Conservation (phyloP, 2,113 vertebrate species). For the Leptobrachium ailaonicum region DNA sequence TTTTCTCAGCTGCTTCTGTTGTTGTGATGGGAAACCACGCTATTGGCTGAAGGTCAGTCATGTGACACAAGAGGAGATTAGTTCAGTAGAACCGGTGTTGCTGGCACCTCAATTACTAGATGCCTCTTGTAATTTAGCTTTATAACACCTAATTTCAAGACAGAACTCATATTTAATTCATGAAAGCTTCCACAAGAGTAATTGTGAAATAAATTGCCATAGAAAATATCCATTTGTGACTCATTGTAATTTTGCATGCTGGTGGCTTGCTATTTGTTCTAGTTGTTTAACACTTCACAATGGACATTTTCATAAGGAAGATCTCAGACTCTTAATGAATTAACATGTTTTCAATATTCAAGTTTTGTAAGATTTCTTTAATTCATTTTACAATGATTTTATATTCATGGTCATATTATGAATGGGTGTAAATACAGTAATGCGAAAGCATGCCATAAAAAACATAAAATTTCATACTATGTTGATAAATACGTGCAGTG, state of each 20-base stretch:
- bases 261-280: constrained; percentile 73
- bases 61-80: constrained; percentile 91
- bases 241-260: constrained; percentile 85
- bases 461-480: too few relatives aligned
- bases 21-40: constrained; percentile 77
- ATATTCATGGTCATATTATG: too few relatives aligned
- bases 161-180: constrained; percentile 99
- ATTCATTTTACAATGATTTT: background rate
- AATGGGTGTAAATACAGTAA: too few relatives aligned
- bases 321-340: constrained; percentile 40
- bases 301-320: constrained; percentile 67
- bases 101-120: constrained; percentile 97
- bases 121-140: constrained; percentile 99
- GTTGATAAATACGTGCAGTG: too few relatives aligned
- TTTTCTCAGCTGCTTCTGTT: constrained; percentile 99
- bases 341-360: constrained; percentile 40
- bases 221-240: constrained; percentile 92
- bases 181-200: constrained; percentile 95
- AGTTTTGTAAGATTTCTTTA: background rate
- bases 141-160: constrained; percentile 99
- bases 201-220: constrained; percentile 98
- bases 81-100: constrained; percentile 93
- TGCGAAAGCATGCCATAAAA: too few relatives aligned
- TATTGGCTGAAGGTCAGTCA: constrained; percentile 83
- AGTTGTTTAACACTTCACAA: constrained; percentile 81